Conservation (phyloP, 2,113 vertebrate genomes). For the Rhineura floridana region DNA sequence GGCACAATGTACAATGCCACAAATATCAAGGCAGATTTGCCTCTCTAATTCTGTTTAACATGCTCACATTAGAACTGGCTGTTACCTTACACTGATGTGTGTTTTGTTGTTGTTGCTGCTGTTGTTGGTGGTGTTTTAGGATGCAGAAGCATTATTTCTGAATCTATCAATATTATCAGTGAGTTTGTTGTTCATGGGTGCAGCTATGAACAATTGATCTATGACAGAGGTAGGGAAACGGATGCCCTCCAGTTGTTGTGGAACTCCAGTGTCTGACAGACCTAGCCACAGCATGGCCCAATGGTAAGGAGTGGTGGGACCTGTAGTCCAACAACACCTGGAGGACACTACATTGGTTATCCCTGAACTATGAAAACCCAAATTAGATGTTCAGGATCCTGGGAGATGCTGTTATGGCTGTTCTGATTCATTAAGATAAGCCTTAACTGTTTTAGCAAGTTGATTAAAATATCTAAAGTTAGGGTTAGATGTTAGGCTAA, state of each 20-base stretch:
- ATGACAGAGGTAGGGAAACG: neutral
- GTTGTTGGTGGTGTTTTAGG: neutral
- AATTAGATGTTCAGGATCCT: neutral
- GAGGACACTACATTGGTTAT: neutral
- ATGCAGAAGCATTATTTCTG: neutral
- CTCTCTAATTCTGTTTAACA: constrained; percentile 23
- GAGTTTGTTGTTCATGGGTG: too few relatives aligned
- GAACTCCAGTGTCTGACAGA: neutral
- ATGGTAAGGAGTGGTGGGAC: neutral
- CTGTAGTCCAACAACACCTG: neutral
- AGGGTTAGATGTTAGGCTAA: neutral
- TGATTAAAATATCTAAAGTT: neutral
- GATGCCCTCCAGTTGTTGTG: neutral
- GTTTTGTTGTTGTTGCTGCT: neutral
- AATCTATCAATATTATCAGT: neutral
- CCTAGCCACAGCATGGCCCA: neutral
- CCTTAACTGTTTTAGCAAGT: neutral
- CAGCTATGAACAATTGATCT: neutral
- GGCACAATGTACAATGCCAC: constrained; percentile 39
- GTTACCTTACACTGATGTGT: neutral
- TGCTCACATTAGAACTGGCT: neutral
- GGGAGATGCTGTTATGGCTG: neutral
- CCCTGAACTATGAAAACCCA: neutral
- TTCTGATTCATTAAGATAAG: neutral
- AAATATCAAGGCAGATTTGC: constrained; percentile 37